phyloP scores from a whole-genome alignment of 2,113 vertebrate genomes.

The Astur gentilis region DNA sequence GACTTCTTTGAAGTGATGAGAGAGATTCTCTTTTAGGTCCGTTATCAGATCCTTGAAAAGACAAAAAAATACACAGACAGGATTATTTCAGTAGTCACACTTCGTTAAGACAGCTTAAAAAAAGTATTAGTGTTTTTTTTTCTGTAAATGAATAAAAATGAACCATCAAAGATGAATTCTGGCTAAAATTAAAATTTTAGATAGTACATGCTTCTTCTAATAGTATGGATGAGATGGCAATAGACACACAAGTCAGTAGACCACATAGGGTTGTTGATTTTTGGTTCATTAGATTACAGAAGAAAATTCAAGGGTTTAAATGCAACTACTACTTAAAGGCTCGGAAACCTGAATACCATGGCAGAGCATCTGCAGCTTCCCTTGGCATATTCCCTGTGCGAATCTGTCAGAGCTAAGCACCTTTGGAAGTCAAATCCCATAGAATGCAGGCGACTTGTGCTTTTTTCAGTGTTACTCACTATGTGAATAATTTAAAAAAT shows the following conservation, averaged over 20 bases:
- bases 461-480: background rate
- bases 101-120: background rate
- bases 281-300: background rate
- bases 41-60: slow-evolving; percentile 67
- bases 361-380: background rate
- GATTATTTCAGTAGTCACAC: background rate
- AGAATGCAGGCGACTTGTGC: background rate
- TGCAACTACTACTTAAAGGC: background rate
- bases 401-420: background rate
- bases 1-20: slow-evolving; percentile 78
- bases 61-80: background rate
- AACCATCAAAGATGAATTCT: background rate
- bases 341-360: background rate
- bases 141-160: background rate
- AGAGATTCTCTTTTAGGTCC: slow-evolving; percentile 75
- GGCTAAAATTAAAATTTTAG: background rate
- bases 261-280: background rate
- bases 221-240: background rate
- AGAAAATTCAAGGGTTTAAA: background rate
- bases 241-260: background rate
- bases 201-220: background rate
- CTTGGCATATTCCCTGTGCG: accelerated
- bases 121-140: background rate
- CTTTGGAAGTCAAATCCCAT: background rate
- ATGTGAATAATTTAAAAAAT: background rate